phyloP scores from a whole-genome alignment of 2,113 vertebrate species.

The western clawed frog (Xenopus tropicalis) region DNA sequence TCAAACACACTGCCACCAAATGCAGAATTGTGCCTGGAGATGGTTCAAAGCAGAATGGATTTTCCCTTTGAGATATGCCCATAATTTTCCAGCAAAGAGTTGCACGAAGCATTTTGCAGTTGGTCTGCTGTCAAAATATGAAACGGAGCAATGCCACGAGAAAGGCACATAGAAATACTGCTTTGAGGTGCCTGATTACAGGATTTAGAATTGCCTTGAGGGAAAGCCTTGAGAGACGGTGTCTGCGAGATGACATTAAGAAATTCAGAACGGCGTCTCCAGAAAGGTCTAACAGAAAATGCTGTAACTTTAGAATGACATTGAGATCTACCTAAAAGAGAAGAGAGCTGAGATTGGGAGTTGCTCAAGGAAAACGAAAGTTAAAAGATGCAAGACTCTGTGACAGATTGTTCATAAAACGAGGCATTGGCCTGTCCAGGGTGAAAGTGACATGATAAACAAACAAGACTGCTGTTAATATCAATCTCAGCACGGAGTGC shows the following conservation, averaged over 20 bases:
- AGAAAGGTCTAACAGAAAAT: slow-evolving; percentile 48
- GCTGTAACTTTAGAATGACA: slow-evolving; percentile 54
- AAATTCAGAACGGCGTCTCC: slow-evolving; percentile 47
- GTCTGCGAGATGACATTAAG: slow-evolving; percentile 42
- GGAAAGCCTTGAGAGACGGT: slow-evolving; percentile 37
- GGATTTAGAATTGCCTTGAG: slow-evolving; percentile 49
- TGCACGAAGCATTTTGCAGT: slow-evolving; percentile 50
- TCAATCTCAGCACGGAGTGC: neutral
- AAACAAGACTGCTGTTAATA: slow-evolving; percentile 21
- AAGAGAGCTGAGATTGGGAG: slow-evolving; percentile 54
- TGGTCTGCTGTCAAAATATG: slow-evolving; percentile 53
- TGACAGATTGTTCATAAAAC: slow-evolving; percentile 64
- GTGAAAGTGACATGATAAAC: slow-evolving; percentile 45
- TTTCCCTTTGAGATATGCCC: slow-evolving; percentile 45
- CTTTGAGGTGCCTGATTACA: slow-evolving; percentile 36
- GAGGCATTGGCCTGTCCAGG: slow-evolving; percentile 46
- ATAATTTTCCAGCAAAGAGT: slow-evolving; percentile 48
- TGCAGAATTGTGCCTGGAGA: slow-evolving; percentile 41
- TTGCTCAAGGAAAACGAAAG: slow-evolving; percentile 51
- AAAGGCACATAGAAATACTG: slow-evolving; percentile 29
- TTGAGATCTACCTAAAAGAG: slow-evolving; percentile 64
- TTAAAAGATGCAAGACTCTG: slow-evolving; percentile 50
- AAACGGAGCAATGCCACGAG: slow-evolving; percentile 45
- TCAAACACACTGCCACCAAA: no score
- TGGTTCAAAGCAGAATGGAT: slow-evolving; percentile 45